phyloP scores from a whole-genome alignment of 2,888 invertebrate species.

The Ecdyonurus torrentis region DNA sequence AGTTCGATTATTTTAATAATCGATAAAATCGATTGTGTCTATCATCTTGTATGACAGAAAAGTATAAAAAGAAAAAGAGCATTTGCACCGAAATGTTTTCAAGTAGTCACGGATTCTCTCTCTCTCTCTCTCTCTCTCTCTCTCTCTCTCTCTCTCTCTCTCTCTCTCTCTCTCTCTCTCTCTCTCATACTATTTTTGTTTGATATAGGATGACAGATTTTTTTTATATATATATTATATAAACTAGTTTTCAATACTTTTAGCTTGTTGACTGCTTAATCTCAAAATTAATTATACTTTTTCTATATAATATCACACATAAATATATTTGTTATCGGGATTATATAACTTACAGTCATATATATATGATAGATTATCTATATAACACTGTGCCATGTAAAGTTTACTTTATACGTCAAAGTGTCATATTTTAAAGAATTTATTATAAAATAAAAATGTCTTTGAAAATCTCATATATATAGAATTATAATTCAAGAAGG shows the following conservation, averaged over 20 bases:
- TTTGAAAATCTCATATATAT: no score
- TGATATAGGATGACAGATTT: neutral
- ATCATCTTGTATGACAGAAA: neutral
- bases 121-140: slow-evolving; percentile 2
- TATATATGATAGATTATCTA: no score
- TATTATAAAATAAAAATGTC: no score
- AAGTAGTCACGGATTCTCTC: neutral
- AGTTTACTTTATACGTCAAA: no score
- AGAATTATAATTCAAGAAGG: no score
- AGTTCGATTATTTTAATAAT: no score
- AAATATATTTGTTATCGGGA: no score
- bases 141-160: slow-evolving; percentile 1
- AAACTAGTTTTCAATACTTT: neutral
- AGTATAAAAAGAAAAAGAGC: neutral
- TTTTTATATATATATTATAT: neutral
- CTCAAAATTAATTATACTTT: neutral
- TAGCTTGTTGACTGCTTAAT: neutral
- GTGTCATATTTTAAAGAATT: no score
- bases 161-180: neutral
- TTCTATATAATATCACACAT: no score
- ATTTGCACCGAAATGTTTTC: neutral
- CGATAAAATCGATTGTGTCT: no score
- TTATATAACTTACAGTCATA: no score
- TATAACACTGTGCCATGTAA: no score
- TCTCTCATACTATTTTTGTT: neutral